Base-by-base conservation (phyloP, 2,797 vertebrate species). In the Caiman crocodilus region DNA sequence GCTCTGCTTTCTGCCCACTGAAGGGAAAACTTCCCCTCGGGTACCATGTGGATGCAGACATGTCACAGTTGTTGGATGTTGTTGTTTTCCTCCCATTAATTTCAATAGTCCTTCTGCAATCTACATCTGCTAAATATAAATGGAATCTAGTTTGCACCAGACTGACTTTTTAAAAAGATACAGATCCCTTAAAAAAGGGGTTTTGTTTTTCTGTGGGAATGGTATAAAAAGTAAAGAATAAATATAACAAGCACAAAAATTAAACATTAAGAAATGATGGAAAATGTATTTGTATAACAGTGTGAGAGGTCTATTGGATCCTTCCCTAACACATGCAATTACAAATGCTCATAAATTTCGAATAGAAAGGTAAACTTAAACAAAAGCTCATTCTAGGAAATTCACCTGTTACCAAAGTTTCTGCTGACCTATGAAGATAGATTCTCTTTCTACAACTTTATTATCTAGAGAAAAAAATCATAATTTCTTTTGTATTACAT, bases 391-490 rank as follows among this genome's bases (percentile, higher is more conserved):
- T 21, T 17, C 26, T 2, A 71, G 35, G 80, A 90, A 81, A 89
- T 58, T 28, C 1, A 23, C 0, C 0, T 26, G 4, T 75, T 90
- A 83, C 12, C 5, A 0, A 0, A 87, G 79, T 35, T 61, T 12
- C 50, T 64, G 5, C 3, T 79, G 79, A 92, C 16, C 5, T 73
- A 32, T 25, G 79, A 82, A 86, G 28, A 3, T 12, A 57, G 0
- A 2, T 85, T 56, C 18, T 78, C 16, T 80, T 79, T 13, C 23
- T 2, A 87, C 56, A 94, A 80, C 2, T 0, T 78, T 78, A 78
- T 69, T 1, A 57, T 17, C 1, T 15, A 73, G 23, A 12, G 28
- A 75, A 80, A 69, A 67, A 61, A 1, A 3, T 5, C 5, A 13
- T 58, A 0, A 0, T 9, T 93, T 90, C 5, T 61, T 82, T 63